Percentiles rank a stretch among this genome's conserved stretches.
phyloP scores from a whole-genome alignment of 2,888 invertebrate species.

The Lacanobia oleracea region DNA sequence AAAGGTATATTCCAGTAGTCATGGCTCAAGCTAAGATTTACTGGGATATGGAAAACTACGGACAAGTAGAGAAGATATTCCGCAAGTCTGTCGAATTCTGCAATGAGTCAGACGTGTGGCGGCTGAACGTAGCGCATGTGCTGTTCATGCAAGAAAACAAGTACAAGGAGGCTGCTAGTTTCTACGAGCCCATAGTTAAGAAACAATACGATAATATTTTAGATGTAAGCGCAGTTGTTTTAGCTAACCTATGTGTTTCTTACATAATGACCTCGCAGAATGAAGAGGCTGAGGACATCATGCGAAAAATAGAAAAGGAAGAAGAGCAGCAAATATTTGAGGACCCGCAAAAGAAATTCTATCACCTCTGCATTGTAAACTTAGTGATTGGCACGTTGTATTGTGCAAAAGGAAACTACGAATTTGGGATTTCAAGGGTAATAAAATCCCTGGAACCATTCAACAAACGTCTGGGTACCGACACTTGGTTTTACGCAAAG shows the following conservation, averaged over 20 bases:
- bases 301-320: constrained; percentile 99
- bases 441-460: constrained; percentile 99
- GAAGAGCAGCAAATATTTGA: constrained; percentile 98
- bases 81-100: constrained; percentile 99
- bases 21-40: constrained; percentile 99
- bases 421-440: constrained; percentile 99
- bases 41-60: constrained; percentile 99
- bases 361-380: constrained; percentile 99
- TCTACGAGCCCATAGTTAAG: constrained; percentile 99
- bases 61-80: constrained; percentile 99
- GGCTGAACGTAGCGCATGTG: constrained; percentile 99
- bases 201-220: constrained; percentile 98
- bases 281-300: constrained; percentile 99
- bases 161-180: constrained; percentile 99
- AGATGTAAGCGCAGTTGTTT: constrained; percentile 98
- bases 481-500: constrained; percentile 99
- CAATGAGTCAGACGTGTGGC: constrained; percentile 99
- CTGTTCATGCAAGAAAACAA: constrained; percentile 99
- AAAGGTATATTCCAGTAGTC: constrained; percentile 98
- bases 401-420: constrained; percentile 99
- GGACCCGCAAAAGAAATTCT: constrained; percentile 97
- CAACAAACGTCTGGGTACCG: constrained; percentile 98
- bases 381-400: constrained; percentile 99
- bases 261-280: constrained; percentile 99
- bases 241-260: constrained; percentile 99